These are phyloP conservation scores for Galbula dea DNA, from an alignment of 2,113 vertebrate species.

Conservation along the genomic window DNA sequence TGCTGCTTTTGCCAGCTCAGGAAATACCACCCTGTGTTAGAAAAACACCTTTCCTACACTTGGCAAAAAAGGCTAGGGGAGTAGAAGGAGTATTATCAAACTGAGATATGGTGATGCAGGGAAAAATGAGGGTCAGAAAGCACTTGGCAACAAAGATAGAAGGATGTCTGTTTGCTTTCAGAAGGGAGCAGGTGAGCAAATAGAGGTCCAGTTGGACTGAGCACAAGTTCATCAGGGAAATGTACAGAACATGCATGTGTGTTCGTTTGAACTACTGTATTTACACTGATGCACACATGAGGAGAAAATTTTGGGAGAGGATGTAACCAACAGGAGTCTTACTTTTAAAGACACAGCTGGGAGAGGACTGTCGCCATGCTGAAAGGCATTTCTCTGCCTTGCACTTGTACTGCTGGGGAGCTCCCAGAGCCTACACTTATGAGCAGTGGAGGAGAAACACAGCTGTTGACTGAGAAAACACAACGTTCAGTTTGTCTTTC, in stretches of 20 bases:
- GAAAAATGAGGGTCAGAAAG: not conserved
- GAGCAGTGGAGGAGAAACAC: not conserved
- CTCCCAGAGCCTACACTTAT: not conserved
- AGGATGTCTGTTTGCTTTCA: not conserved
- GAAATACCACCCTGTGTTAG: not conserved
- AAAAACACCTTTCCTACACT: not conserved
- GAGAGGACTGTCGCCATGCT: not conserved
- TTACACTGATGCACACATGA: rapidly evolving
- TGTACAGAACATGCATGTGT: rapidly evolving
- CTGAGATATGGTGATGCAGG: not conserved
- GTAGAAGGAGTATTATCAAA: not conserved
- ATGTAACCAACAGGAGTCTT: not conserved
- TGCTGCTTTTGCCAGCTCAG: not conserved
- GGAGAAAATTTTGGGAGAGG: not conserved
- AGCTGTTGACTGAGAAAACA: not conserved
- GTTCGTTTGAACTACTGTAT: not conserved
- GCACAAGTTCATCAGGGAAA: rapidly evolving
- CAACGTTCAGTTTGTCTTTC: not conserved
- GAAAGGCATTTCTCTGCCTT: not conserved
- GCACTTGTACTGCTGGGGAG: rapidly evolving
- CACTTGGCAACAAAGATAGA: rapidly evolving
- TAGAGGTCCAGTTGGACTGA: not conserved
- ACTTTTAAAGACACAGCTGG: not conserved
- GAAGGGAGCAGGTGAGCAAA: not conserved
- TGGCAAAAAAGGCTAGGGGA: not conserved